Percentiles rank a stretch among this genome's conserved stretches.
Evolutionary conservation across 2,797 vertebrate species (phyloP).

Genomic region (Huso huso): DNA sequence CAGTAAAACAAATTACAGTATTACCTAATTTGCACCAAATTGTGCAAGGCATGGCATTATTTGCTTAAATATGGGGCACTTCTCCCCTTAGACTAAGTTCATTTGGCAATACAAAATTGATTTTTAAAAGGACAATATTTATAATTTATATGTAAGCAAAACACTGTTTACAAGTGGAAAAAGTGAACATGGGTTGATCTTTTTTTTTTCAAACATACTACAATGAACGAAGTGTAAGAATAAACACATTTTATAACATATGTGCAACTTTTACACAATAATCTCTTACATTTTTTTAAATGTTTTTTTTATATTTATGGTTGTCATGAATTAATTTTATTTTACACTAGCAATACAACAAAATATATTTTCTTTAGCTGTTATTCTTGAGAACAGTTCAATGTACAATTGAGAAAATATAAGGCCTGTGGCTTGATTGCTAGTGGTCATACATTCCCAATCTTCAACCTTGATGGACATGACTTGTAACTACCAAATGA

Average conservation of each 20-base stretch:
- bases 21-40: conserved; percentile 66
- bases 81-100: conserved; percentile 52
- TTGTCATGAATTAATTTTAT: conserved; percentile 72
- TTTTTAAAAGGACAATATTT: conserved; percentile 60
- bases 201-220: conserved; percentile 63
- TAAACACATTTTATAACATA: conserved; percentile 72
- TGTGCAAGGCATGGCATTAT: conserved; percentile 75
- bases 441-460: conserved; percentile 93
- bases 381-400: conserved; percentile 91
- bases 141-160: conserved; percentile 63
- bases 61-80: conserved; percentile 52
- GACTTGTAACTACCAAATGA: conserved; percentile 67
- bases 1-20: conserved; percentile 62
- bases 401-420: conserved; percentile 98
- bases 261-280: conserved; percentile 92
- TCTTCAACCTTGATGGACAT: conserved; percentile 78
- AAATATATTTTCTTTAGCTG: conserved; percentile 99
- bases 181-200: conserved; percentile 55
- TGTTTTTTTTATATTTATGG: conserved; percentile 81
- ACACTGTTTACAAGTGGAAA: conserved; percentile 73
- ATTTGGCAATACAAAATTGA: conserved; percentile 78
- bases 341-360: conserved; percentile 99
- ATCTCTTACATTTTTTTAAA: conserved; percentile 81
- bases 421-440: conserved; percentile 99
- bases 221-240: conserved; percentile 79